Evolutionary conservation across 2,888 invertebrate species (phyloP), one percentile per base, ranked within the genome.

Genomic region (Eupithecia inturbata): DNA sequence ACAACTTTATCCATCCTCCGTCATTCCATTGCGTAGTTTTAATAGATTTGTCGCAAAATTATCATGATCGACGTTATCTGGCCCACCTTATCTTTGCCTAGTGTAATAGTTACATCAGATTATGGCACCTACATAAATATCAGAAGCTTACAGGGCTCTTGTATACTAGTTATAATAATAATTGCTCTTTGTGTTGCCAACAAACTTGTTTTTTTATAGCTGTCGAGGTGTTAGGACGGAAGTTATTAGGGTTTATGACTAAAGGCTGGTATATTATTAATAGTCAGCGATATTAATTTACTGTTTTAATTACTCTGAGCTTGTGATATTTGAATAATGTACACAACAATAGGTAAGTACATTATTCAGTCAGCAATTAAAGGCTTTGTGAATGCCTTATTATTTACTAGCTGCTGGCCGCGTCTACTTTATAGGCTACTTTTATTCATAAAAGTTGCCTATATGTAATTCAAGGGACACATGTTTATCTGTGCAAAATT

Each of bases 71-170:
- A n/a, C n/a, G n/a, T n/a, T n/a, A n/a, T n/a, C 33, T 33, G 7
- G 0, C 5, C 33, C 3, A 33, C 33, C 33, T 33, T 33, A 63
- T 63, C 63, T 63, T 63, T 36, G 62, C 28, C 31, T 6, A n/a
- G 36, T 64, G 64, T 64, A 64, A 64, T 36, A 22, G 36, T 64
- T 64, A 36, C 64, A 64, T 64, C 64, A 66, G 16, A 28, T 53
- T 68, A 57, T 68, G 49, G 62, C 41, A 67, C 73, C 45, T 67
- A 73, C 67, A 66, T 33, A 45, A n/a, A n/a, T n/a, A 49, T 53
- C 67, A 62, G 57, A 67, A 36, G 39, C 62, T 62, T 62, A 26
- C 57, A 62, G 19, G 28, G 19, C 19, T 62, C 31, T 62, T 62
- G 62, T 62, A 62, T 3, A 16, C 62, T 12, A 19, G 28, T 62